A percentile compares a stretch with the other conserved stretches of the same genome.
phyloP scores from a whole-genome alignment of 2,888 invertebrate genomes.

The Pristionchus japonicus region DNA sequence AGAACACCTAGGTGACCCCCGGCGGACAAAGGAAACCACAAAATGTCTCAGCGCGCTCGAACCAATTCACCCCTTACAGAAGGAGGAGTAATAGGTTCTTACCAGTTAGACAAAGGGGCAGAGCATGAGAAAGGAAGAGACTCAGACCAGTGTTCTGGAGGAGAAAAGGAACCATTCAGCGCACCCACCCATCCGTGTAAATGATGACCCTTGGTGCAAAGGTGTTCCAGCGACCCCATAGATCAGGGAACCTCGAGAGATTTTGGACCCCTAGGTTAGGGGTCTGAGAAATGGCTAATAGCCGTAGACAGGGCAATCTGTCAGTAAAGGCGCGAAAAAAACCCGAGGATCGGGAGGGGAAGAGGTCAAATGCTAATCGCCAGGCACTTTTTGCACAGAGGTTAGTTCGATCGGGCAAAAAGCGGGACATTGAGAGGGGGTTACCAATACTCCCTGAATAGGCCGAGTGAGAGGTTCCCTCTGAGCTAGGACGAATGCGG shows the following conservation, averaged over 20 bases:
- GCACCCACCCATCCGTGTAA: background rate
- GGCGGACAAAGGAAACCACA: background rate
- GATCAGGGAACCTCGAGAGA: background rate
- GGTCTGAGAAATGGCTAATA: background rate
- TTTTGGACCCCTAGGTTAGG: too few species aligned
- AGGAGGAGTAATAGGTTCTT: too few species aligned
- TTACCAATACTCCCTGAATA: background rate
- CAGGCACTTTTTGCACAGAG: background rate
- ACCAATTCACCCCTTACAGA: background rate
- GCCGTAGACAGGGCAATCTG: background rate
- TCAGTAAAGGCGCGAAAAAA: background rate
- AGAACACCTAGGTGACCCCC: background rate
- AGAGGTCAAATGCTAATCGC: conserved; percentile 30
- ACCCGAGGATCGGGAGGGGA: background rate
- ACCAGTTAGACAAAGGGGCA: too few species aligned
- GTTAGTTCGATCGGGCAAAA: background rate
- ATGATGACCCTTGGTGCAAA: conserved; percentile 19
- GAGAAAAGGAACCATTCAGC: background rate
- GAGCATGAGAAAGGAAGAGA: background rate
- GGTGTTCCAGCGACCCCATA: conserved; percentile 24
- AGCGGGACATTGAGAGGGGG: background rate
- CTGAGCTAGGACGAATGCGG: background rate
- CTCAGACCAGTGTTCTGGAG: background rate
- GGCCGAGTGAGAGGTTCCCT: background rate
- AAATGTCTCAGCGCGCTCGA: conserved; percentile 11